Conservation (phyloP, 2,797 vertebrate species). For the Pteronotus mesoamericanus region DNA sequence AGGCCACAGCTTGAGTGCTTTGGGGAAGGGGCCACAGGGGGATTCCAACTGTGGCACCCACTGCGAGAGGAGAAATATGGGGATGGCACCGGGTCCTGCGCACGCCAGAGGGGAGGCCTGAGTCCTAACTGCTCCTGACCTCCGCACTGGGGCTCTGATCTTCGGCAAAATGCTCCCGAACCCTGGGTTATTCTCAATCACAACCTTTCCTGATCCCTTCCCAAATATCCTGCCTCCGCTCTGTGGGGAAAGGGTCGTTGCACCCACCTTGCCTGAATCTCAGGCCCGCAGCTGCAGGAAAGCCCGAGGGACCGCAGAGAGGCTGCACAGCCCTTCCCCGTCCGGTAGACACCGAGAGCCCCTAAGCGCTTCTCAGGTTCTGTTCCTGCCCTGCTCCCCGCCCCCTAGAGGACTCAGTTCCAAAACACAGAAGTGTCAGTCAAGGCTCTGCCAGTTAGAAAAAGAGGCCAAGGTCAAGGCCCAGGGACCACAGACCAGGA, state of each 20-base stretch:
- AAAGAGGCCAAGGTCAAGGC: conserved; percentile 3
- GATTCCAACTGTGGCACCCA: neutral
- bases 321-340: no score
- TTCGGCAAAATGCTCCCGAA: neutral
- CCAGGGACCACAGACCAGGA: neutral
- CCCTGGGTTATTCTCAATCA: neutral
- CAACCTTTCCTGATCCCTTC: neutral
- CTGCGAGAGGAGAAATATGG: neutral
- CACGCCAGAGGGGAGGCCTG: neutral
- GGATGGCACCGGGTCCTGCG: neutral
- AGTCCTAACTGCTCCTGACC: neutral
- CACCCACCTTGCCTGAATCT: neutral
- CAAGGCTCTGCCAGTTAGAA: neutral
- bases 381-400: neutral
- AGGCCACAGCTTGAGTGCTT: neutral
- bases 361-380: no score
- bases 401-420: neutral
- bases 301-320: no score
- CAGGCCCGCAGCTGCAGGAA: neutral
- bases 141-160: neutral
- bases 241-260: neutral
- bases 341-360: no score
- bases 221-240: fast-evolving
- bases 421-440: neutral
- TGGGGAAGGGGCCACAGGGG: fast-evolving